These are phyloP conservation scores for Tachysurus vachellii DNA, from an alignment of 2,113 vertebrate species.

Conservation along the genomic window DNA sequence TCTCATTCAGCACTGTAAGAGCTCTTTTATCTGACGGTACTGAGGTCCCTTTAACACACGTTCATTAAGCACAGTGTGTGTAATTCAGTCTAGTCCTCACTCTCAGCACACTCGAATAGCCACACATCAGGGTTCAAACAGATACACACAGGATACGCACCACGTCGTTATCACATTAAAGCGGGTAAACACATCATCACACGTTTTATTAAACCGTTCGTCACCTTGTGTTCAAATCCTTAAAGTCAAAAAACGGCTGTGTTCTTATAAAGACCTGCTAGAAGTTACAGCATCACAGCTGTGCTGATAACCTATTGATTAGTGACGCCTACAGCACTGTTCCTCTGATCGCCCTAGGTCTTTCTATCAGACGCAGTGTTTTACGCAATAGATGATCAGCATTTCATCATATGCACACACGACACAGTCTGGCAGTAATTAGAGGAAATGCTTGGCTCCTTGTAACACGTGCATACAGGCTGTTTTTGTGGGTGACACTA, in stretches of 20 bases:
- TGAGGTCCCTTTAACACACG: neutral
- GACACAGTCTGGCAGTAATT: neutral
- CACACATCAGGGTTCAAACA: neutral
- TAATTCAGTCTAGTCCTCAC: neutral
- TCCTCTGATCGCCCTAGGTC: neutral
- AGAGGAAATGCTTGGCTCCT: neutral
- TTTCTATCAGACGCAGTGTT: neutral
- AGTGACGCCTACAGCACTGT: neutral
- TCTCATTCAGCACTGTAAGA: neutral
- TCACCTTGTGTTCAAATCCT: neutral
- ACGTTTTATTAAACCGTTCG: neutral
- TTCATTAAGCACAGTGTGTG: neutral
- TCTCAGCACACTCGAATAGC: neutral
- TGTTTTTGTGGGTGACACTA: neutral
- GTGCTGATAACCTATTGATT: conserved; percentile 1
- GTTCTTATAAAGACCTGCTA: neutral
- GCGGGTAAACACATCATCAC: neutral
- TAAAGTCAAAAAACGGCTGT: neutral
- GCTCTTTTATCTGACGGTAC: neutral
- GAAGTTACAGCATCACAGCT: too few relatives aligned
- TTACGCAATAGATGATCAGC: neutral
- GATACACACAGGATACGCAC: neutral
- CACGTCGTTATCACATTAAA: neutral
- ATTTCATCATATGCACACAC: neutral
- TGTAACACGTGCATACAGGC: neutral